A percentile compares a stretch with the other conserved stretches of the same genome.
Conservation (phyloP, 2,113 vertebrate genomes). For the Callorhinus ursinus region DNA sequence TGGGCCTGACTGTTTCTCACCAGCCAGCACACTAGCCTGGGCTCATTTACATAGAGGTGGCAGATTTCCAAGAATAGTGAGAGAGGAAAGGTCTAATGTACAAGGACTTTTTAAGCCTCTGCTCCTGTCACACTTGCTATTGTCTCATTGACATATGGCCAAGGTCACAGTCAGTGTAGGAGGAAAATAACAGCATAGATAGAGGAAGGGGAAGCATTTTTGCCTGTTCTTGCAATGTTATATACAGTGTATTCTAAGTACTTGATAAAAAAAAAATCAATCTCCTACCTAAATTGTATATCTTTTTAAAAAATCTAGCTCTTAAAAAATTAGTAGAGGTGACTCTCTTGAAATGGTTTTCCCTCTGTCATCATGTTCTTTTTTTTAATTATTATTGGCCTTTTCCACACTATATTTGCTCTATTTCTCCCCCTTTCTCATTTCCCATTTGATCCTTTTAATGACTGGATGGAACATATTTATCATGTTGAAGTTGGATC, state of each 20-base stretch:
- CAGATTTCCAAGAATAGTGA: background rate
- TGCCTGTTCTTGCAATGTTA: background rate
- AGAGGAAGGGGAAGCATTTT: background rate
- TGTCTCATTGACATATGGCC: background rate
- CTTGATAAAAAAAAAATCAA: background rate
- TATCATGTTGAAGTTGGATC: background rate
- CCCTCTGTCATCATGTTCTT: background rate
- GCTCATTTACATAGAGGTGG: background rate
- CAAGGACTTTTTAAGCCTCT: background rate
- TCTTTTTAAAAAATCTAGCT: background rate
- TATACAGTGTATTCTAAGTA: background rate
- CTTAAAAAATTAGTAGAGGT: background rate
- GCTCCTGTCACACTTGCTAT: background rate
- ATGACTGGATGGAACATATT: background rate
- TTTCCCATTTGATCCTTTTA: background rate
- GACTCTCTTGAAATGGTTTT: background rate
- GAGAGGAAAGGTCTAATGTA: background rate
- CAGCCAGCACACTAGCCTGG: background rate
- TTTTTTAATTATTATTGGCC: background rate
- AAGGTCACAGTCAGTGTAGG: background rate
- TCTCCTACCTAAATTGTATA: background rate
- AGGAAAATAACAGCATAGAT: background rate
- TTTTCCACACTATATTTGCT: background rate
- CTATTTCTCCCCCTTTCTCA: background rate
- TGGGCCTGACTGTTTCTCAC: background rate